A percentile compares a stretch with the other conserved stretches of the same genome.
Conservation (phyloP, 1,140 invertebrate species). For the Achroia grisella region DNA sequence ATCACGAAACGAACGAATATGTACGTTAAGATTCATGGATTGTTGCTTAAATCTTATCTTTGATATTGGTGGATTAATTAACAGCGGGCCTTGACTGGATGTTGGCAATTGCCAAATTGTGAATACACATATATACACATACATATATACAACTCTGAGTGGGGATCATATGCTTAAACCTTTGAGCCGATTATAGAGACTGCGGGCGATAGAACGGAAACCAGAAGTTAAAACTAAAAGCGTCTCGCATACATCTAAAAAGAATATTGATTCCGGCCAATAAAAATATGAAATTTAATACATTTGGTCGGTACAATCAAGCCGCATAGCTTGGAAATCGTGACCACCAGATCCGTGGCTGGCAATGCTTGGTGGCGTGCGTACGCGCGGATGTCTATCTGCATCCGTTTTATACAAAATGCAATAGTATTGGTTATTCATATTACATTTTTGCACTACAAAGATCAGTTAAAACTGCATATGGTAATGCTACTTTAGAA, state of each 20-base stretch:
- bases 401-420: constrained; percentile 3
- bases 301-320: neutral
- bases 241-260: neutral
- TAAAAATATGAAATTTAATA: neutral
- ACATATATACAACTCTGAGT: constrained; percentile 14
- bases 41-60: too few species aligned
- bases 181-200: constrained; percentile 7
- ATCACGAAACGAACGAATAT: too few species aligned
- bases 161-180: constrained; percentile 4
- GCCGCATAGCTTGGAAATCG: constrained; percentile 3
- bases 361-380: neutral
- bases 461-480: too few species aligned
- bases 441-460: too few species aligned
- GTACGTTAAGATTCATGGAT: too few species aligned
- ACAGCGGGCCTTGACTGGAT: constrained; percentile 4
- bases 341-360: constrained; percentile 1
- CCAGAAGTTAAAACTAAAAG: neutral
- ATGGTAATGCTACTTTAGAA: too few species aligned
- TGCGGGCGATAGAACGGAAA: constrained; percentile 7
- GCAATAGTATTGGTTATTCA: too few species aligned
- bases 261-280: neutral
- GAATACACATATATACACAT: constrained; percentile 16
- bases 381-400: constrained; percentile 1
- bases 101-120: constrained; percentile 27
- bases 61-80: too few species aligned